phyloP scores from a whole-genome alignment of 1,140 invertebrate species.

The Euwallacea similis region DNA sequence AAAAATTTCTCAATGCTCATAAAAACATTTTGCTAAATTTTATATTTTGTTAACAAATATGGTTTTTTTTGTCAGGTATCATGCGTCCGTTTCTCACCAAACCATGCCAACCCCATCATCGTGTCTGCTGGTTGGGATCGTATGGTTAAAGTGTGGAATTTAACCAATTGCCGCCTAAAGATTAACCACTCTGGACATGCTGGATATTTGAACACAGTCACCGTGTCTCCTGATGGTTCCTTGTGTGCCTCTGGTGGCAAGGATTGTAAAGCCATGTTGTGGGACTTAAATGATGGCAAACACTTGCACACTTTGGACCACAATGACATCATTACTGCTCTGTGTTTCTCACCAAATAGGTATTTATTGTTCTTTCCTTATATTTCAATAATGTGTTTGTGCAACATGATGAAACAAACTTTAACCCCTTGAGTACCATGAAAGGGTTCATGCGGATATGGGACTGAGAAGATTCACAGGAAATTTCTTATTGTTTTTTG shows the following conservation, averaged over 20 bases:
- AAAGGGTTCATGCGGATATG: slow-evolving; percentile 56
- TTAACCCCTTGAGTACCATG: slow-evolving; percentile 52
- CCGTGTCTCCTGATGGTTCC: slow-evolving; percentile 98
- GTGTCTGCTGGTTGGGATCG: slow-evolving; percentile 99
- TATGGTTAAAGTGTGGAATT: slow-evolving; percentile 98
- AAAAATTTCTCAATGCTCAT: too few relatives aligned
- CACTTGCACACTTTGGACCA: slow-evolving; percentile 98
- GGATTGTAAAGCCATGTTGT: slow-evolving; percentile 99
- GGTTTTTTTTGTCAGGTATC: slow-evolving; percentile 57
- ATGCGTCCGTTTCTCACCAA: slow-evolving; percentile 98
- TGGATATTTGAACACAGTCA: slow-evolving; percentile 98
- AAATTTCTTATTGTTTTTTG: background rate
- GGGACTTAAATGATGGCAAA: slow-evolving; percentile 99
- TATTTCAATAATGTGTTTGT: slow-evolving; percentile 4
- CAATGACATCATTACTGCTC: slow-evolving; percentile 96
- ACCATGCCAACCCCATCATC: slow-evolving; percentile 97
- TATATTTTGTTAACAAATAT: background rate
- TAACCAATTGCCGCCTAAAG: slow-evolving; percentile 98
- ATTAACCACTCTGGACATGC: slow-evolving; percentile 97
- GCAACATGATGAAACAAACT: slow-evolving; percentile 29
- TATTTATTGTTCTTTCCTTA: slow-evolving; percentile 29
- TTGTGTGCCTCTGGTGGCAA: slow-evolving; percentile 94
- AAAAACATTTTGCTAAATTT: background rate
- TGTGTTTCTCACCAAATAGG: slow-evolving; percentile 98
- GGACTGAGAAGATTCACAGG: slow-evolving; percentile 46